A percentile compares a stretch with the other conserved stretches of the same genome.
Conservation (phyloP, 1,140 invertebrate genomes). For the Lepidurus packardi region DNA sequence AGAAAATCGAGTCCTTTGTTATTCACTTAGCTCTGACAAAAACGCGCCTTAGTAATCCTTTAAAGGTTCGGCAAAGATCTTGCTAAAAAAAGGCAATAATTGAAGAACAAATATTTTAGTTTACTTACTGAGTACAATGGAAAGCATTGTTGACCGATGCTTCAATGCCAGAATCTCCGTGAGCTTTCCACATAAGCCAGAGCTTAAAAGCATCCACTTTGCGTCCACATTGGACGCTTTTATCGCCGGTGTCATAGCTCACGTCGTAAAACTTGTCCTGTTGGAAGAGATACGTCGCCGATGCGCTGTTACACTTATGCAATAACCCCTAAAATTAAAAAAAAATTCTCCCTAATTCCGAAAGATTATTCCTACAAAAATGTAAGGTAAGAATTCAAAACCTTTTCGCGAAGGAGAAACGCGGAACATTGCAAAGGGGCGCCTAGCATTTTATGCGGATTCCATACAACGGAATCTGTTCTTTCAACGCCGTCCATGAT, state of each 20-base stretch:
- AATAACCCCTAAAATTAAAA: conserved; percentile 50
- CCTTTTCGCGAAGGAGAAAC: conserved; percentile 62
- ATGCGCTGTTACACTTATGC: conserved; percentile 65
- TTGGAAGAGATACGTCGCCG: conserved; percentile 82
- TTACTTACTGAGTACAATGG: conserved; percentile 48
- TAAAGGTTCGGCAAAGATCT: not conserved
- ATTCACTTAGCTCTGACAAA: not conserved
- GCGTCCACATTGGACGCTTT: conserved; percentile 86
- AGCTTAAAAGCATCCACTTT: conserved; percentile 89
- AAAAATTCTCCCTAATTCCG: not conserved
- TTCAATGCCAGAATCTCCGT: conserved; percentile 56
- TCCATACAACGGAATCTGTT: conserved; percentile 81
- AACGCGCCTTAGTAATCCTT: not conserved
- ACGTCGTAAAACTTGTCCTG: conserved; percentile 90
- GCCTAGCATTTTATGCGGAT: conserved; percentile 88
- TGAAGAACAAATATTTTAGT: not conserved
- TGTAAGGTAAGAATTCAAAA: conserved; percentile 36
- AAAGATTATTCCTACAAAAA: not conserved
- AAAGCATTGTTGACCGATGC: conserved; percentile 59
- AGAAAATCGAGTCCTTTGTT: not conserved
- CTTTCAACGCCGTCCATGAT: conserved; percentile 48
- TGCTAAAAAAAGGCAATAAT: not conserved
- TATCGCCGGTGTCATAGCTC: conserved; percentile 84
- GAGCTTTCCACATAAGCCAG: conserved; percentile 86
- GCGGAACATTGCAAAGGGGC: conserved; percentile 81